Evolutionary conservation across 2,113 vertebrate genomes (phyloP), one percentile per base, ranked within the genome.

Genomic region (Ictalurus punctatus): DNA sequence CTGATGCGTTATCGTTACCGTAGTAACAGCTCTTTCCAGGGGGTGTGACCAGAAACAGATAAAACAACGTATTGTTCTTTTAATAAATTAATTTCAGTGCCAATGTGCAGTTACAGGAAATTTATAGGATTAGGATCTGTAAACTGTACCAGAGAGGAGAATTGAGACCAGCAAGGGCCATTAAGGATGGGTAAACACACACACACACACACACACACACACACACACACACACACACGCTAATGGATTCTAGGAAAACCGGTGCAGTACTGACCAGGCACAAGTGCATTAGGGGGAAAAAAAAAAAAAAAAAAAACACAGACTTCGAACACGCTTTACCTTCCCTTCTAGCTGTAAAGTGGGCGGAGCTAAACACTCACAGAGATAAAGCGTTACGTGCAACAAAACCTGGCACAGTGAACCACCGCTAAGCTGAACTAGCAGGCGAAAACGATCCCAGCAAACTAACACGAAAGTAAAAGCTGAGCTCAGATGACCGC

Each of bases 161-260:
- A 21, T 58, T 17, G 80, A 82, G 27, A 48, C 65, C 58, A 82
- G 37, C 78, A 83, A 67, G 1, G 40, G 67, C 44, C 79, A 87
- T 83, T 86, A 83, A 30, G n/a, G 81, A 83, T n/a, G 40, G 34
- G 44, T 21, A 65, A 59, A 83, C 25, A 84, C 21, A 56, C 69
- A 40, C 69, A 84, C 23, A 67, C 61, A 63, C 81, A 63, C 30
- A 63, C 58, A 59, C 80, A 82, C 81, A 83, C 30, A 40, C 58
- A 59, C 80, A 61, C 34, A 61, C 30, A 17, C 69, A 25, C 69
- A 48, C 21, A 67, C 61, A 44, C 81, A 58, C 6, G 34, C 84
- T 86, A 89, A 89, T 89, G 88, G 88, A 89, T 69, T 81, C 76
- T 30, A 61, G 88, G 63, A 73, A 87, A 6, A 67, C 56, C 23